Conservation (phyloP, 2,113 vertebrate genomes). For the Aspiorhynchus laticeps region DNA sequence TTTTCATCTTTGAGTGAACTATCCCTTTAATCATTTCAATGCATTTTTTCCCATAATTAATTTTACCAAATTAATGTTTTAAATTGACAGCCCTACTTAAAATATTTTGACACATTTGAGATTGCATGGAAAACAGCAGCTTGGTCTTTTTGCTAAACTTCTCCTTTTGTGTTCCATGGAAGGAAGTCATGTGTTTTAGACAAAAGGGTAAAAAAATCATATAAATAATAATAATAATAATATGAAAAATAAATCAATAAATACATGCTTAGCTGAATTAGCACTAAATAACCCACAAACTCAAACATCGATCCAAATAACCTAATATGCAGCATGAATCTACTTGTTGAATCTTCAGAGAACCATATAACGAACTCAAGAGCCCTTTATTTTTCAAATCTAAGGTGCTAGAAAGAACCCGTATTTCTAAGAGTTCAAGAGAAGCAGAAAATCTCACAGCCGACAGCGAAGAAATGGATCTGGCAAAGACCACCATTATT, state of each 20-base stretch:
- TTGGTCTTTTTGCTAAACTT: neutral
- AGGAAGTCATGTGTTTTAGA: neutral
- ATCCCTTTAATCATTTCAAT: no score
- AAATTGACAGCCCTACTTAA: no score
- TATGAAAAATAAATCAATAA: no score
- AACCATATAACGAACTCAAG: neutral
- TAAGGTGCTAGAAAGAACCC: neutral
- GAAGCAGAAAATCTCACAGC: neutral
- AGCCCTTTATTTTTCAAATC: neutral
- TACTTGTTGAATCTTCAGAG: neutral
- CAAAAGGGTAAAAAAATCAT: neutral
- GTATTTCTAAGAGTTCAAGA: neutral
- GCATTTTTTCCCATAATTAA: no score
- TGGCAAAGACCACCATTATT: neutral
- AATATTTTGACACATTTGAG: no score
- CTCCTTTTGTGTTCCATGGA: neutral
- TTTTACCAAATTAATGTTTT: no score
- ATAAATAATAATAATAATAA: no score
- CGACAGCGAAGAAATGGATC: no score
- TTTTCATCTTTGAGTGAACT: no score
- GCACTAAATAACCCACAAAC: neutral
- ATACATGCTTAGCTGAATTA: neutral
- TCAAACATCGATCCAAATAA: neutral
- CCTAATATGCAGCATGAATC: neutral
- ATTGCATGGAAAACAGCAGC: neutral